Percentiles rank a stretch among this genome's conserved stretches.
phyloP scores from a whole-genome alignment of 2,797 vertebrate genomes.

The Cynopterus sphinx region DNA sequence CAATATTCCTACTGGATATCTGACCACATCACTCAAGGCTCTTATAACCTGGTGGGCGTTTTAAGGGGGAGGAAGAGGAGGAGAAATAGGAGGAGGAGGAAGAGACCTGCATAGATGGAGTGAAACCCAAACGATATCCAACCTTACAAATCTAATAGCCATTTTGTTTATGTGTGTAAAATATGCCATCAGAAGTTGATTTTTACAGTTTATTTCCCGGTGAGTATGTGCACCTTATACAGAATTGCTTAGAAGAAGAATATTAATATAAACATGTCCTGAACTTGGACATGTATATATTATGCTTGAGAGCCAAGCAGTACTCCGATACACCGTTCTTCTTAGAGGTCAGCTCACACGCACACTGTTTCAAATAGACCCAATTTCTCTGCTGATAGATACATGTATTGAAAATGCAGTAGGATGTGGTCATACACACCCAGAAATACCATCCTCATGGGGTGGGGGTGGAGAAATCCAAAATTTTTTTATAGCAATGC shows the following conservation, averaged over 20 bases:
- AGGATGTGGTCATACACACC: constrained; percentile 76
- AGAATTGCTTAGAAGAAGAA: constrained; percentile 58
- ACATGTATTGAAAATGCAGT: constrained; percentile 79
- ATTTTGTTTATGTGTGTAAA: constrained; percentile 47
- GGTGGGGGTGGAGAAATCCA: constrained; percentile 58
- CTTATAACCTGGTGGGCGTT: constrained; percentile 59
- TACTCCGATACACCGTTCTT: constrained; percentile 70
- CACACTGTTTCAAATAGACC: constrained; percentile 65
- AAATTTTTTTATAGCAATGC: constrained; percentile 63
- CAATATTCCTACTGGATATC: constrained; percentile 63
- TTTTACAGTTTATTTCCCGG: constrained; percentile 65
- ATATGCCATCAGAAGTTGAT: constrained; percentile 67
- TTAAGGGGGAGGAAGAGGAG: constrained; percentile 36
- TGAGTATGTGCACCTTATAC: constrained; percentile 21
- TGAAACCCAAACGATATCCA: constrained; percentile 63
- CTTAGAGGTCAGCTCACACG: constrained; percentile 77
- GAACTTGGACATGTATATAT: constrained; percentile 63
- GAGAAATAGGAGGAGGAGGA: neutral
- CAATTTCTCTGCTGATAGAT: constrained; percentile 68
- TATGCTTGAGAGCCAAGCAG: neutral
- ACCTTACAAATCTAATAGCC: constrained; percentile 7
- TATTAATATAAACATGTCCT: constrained; percentile 52
- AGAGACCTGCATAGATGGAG: constrained; percentile 41
- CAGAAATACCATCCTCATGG: constrained; percentile 66
- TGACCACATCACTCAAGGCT: constrained; percentile 57